Conservation (phyloP, 1,140 invertebrate species). For the Paracyclopina nana region DNA sequence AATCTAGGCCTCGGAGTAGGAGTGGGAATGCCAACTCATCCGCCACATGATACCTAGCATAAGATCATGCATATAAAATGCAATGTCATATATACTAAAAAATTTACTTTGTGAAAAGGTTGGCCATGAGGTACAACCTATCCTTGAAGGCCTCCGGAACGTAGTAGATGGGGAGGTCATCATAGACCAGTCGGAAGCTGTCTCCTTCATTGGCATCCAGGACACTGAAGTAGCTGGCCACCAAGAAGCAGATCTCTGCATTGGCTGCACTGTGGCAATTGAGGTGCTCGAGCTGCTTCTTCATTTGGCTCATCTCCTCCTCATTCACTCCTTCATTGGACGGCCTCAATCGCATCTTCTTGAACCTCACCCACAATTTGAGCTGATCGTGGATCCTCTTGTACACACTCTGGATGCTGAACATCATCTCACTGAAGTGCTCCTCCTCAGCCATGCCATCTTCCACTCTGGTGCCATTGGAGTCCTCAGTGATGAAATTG, state of each 20-base stretch:
- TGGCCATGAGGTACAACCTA: background rate
- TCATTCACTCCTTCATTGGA: background rate
- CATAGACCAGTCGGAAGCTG: background rate
- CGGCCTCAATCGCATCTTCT: background rate
- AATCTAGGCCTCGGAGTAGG: background rate
- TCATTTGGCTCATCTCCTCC: background rate
- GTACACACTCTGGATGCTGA: background rate
- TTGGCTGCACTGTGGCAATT: background rate
- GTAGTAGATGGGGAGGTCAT: slow-evolving; percentile 1
- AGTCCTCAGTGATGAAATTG: background rate
- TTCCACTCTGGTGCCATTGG: background rate
- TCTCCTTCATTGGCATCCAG: background rate
- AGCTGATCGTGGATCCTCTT: background rate
- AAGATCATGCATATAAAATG: too few relatives aligned
- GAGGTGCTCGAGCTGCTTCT: background rate
- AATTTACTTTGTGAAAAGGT: slow-evolving; percentile 1
- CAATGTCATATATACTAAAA: too few relatives aligned
- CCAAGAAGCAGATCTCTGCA: background rate
- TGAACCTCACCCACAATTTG: background rate
- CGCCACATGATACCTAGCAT: background rate
- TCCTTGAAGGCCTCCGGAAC: background rate
- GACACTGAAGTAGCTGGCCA: background rate
- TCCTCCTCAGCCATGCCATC: too few relatives aligned
- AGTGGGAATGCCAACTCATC: slow-evolving; percentile 3
- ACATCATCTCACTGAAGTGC: background rate